A percentile compares a stretch with the other conserved stretches of the same genome.
phyloP scores from a whole-genome alignment of 2,113 vertebrate genomes.

The Callithrix jacchus region DNA sequence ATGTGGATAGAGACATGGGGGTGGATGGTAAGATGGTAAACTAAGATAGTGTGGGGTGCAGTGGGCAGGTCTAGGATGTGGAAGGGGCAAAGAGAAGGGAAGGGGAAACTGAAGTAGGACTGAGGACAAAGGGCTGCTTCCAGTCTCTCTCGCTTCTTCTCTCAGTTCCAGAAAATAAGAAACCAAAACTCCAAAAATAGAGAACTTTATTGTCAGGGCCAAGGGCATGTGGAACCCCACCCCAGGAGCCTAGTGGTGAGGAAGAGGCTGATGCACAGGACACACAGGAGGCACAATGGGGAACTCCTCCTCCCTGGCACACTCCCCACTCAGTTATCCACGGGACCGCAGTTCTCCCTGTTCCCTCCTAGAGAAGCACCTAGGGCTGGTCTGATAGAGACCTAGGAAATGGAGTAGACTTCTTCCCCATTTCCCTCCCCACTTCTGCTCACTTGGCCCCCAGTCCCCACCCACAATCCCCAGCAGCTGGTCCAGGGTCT shows the following conservation, averaged over 20 bases:
- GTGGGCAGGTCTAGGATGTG: not conserved
- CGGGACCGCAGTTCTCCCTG: not conserved
- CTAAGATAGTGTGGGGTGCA: not conserved
- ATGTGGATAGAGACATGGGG: not conserved
- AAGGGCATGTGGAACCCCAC: conserved; percentile 36
- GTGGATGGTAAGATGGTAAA: not conserved
- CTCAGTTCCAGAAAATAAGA: conserved; percentile 83
- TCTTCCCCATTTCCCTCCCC: not conserved
- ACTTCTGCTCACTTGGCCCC: conserved; percentile 57
- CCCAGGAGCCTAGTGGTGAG: not conserved
- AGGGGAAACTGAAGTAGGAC: not conserved
- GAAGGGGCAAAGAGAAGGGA: conserved; percentile 19
- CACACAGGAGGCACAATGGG: conserved; percentile 64
- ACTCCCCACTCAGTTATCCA: not conserved
- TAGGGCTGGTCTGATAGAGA: conserved; percentile 27
- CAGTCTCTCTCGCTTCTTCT: conserved; percentile 77
- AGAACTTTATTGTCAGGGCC: conserved; percentile 86
- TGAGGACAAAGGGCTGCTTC: conserved; percentile 54
- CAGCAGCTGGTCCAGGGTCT: not conserved
- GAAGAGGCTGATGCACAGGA: conserved; percentile 61
- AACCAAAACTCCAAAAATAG: conserved; percentile 85
- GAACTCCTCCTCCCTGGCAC: not conserved
- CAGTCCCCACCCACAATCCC: not conserved
- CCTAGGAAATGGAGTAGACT: not conserved
- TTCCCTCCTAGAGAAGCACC: conserved; percentile 41